Evolutionary conservation across 2,888 invertebrate species (phyloP).

Genomic region (Cheilosia soror): DNA sequence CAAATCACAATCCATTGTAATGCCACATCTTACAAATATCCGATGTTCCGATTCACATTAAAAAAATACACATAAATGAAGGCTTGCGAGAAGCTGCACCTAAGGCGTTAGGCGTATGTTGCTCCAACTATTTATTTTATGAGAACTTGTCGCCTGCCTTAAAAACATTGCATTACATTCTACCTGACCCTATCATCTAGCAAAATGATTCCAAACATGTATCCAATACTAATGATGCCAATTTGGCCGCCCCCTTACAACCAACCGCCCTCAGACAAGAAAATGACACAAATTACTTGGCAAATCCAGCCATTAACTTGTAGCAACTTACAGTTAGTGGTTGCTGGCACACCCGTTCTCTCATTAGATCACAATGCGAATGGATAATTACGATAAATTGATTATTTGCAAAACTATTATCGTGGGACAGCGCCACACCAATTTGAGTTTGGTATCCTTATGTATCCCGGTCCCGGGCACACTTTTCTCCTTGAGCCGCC

Average conservation of each 20-base stretch:
- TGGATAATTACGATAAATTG: conserved; percentile 75
- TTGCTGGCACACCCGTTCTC: conserved; percentile 33
- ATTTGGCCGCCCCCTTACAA: background rate
- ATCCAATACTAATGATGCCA: background rate
- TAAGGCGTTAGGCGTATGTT: too few relatives aligned
- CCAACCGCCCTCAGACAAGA: background rate
- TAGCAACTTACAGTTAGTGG: conserved; percentile 23
- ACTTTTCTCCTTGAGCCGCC: conserved; percentile 1
- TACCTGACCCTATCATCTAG: too few relatives aligned
- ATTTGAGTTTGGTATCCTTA: conserved; percentile 33
- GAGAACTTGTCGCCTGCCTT: too few relatives aligned
- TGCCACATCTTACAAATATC: too few relatives aligned
- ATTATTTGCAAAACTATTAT: conserved; percentile 74
- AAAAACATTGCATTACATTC: too few relatives aligned
- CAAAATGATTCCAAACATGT: too few relatives aligned
- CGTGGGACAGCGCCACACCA: conserved; percentile 51
- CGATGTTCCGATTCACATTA: too few relatives aligned
- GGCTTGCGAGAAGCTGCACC: too few relatives aligned
- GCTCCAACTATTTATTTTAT: too few relatives aligned
- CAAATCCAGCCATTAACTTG: conserved; percentile 6
- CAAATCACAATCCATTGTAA: too few relatives aligned
- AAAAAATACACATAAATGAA: too few relatives aligned
- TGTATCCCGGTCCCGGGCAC: conserved; percentile 19
- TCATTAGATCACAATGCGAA: conserved; percentile 58
- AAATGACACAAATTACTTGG: background rate